Conservation (phyloP, 1,140 invertebrate species). For the Heterodera carotae region DNA sequence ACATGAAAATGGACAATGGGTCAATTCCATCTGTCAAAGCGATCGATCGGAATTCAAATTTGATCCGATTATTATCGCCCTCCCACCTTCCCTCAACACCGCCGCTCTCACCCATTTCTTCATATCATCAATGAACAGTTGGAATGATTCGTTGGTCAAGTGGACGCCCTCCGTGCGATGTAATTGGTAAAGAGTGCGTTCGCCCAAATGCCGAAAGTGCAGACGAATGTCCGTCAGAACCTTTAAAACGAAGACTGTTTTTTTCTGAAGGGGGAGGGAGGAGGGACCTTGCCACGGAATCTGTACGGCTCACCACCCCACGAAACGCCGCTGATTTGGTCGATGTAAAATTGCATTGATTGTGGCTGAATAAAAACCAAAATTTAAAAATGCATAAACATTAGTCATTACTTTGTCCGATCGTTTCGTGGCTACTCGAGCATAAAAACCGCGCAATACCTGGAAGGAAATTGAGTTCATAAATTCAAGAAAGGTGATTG, state of each 20-base stretch:
- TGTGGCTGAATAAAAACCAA: slow-evolving; percentile 1
- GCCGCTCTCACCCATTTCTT: slow-evolving; percentile 17
- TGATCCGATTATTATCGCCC: no score
- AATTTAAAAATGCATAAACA: slow-evolving; percentile 3
- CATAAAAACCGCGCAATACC: neutral
- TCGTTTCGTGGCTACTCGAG: slow-evolving; percentile 1
- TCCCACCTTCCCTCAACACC: neutral
- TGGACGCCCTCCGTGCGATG: neutral
- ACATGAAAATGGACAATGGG: no score
- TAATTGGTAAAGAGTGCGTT: slow-evolving; percentile 7
- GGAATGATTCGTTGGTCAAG: slow-evolving; percentile 18
- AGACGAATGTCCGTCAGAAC: slow-evolving; percentile 25
- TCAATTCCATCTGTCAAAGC: no score
- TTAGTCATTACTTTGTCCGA: neutral
- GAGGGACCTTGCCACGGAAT: neutral
- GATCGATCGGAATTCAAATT: no score
- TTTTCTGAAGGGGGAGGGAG: neutral
- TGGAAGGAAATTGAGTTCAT: no score
- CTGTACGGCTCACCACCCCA: slow-evolving; percentile 26
- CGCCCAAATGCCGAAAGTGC: slow-evolving; percentile 16
- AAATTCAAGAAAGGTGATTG: no score
- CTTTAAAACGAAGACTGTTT: neutral
- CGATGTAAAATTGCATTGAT: slow-evolving; percentile 20
- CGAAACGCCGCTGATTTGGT: slow-evolving; percentile 26
- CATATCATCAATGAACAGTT: slow-evolving; percentile 26